Base-by-base conservation (phyloP, 2,113 vertebrate genomes). In the Macquaria ambigua region DNA sequence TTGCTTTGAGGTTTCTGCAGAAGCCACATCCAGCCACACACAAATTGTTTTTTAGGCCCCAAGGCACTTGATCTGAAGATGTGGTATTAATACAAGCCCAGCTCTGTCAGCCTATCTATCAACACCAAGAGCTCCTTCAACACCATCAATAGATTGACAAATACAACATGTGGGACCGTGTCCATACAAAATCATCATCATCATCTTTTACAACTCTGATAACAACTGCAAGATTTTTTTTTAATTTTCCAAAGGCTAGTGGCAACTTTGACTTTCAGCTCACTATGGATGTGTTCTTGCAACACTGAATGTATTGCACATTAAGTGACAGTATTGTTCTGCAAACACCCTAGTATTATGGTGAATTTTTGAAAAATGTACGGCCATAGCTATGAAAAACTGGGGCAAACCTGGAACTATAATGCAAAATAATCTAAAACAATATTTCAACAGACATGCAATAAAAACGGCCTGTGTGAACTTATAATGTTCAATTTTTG, bases 41-140 rank as follows among this genome's bases (percentile, higher is more conserved):
- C 56, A 83, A 25, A 91, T 87, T 90, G 78, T 21, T 58, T 83
- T 88, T 83, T 41, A 72, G 39, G 48, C 81, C 87, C 77, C 64
- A n/a, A 55, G 67, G 90, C 20, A 10, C 39, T 72, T 53, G 67
- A 82, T 72, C 46, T 55, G 55, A 83, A 76, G 62, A 74, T 71
- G 59, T 39, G 23, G 48, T 62, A 69, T 83, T 87, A 85, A 86
- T 84, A 75, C 73, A 52, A 62, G 64, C 37, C 79, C 52, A 63
- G 50, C 34, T 82, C 58, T 82, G 81, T 89, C 84, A 84, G 67
- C 61, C 63, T 28, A 83, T 90, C 87, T 50, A 84, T 93, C 83
- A 87, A 83, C 69, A 74, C 25, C 16, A 21, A 69, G 70, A 55
- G n/a, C 61, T 16, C 52, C 46, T 73, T 62, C 63, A 34, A 34